Evolutionary conservation across 2,113 vertebrate genomes (phyloP).

Genomic region (Nicator chloris): DNA sequence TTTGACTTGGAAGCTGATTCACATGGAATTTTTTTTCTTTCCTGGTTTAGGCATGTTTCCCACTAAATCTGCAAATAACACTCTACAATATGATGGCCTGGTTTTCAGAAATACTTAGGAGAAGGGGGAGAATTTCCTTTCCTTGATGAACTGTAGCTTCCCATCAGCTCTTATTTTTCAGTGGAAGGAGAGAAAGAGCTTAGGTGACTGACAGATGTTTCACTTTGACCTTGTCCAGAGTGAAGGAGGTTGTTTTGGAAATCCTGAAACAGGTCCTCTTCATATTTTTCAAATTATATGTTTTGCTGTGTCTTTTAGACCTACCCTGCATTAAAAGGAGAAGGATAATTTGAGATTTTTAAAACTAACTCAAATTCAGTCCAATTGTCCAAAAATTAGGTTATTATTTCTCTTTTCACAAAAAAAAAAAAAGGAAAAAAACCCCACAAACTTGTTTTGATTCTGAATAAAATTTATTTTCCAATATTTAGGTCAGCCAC

Average conservation of each 20-base stretch:
- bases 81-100: background rate
- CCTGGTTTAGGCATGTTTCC: slow-evolving; percentile 33
- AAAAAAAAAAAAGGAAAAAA: background rate
- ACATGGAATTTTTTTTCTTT: slow-evolving; percentile 34
- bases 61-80: slow-evolving; percentile 29
- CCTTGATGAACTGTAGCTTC: background rate
- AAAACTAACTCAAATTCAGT: background rate
- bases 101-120: slow-evolving; percentile 14
- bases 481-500: background rate
- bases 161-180: background rate
- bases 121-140: slow-evolving; percentile 21
- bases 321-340: background rate
- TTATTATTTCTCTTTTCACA: background rate
- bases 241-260: background rate
- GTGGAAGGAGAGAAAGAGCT: background rate
- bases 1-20: slow-evolving; percentile 52
- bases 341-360: background rate
- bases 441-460: background rate
- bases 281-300: background rate
- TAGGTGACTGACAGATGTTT: background rate
- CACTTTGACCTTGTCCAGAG: background rate
- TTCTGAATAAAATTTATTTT: background rate
- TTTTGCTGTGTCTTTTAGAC: background rate
- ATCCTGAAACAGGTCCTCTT: background rate
- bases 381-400: background rate